These are phyloP conservation scores for Paralichthys olivaceus DNA, from an alignment of 2,113 vertebrate genomes.

Conservation along the genomic window DNA sequence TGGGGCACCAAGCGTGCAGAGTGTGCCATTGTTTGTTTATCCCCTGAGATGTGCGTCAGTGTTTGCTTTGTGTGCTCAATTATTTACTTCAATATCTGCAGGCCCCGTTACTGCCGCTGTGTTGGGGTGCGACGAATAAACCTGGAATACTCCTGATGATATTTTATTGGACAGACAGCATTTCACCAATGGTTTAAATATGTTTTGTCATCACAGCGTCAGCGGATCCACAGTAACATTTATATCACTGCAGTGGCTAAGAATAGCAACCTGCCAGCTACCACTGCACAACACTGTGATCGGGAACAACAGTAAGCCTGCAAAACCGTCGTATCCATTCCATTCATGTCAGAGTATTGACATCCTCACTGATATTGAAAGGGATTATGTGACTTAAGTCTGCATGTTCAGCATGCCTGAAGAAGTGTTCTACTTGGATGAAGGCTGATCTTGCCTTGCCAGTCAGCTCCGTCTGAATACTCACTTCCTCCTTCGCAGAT, in stretches of 20 bases:
- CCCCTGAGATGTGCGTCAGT: slow-evolving; percentile 61
- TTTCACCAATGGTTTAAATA: slow-evolving; percentile 46
- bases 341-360: slow-evolving; percentile 70
- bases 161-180: slow-evolving; percentile 27
- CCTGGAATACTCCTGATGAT: slow-evolving; percentile 25
- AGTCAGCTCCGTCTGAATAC: slow-evolving; percentile 70
- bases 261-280: slow-evolving; percentile 55
- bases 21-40: slow-evolving; percentile 56
- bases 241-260: slow-evolving; percentile 48
- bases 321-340: slow-evolving; percentile 38
- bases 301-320: slow-evolving; percentile 49
- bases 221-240: slow-evolving; percentile 28
- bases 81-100: slow-evolving; percentile 64
- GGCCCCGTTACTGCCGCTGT: slow-evolving; percentile 40
- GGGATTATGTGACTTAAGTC: slow-evolving; percentile 78
- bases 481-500: slow-evolving; percentile 69
- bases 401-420: slow-evolving; percentile 75
- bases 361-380: slow-evolving; percentile 69
- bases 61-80: slow-evolving; percentile 46
- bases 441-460: slow-evolving; percentile 66
- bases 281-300: slow-evolving; percentile 35
- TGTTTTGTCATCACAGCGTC: slow-evolving; percentile 43
- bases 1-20: slow-evolving; percentile 28
- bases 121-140: slow-evolving; percentile 33
- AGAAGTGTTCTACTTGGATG: slow-evolving; percentile 79